phyloP scores from a whole-genome alignment of 2,888 invertebrate genomes.

The Oscheius onirici region DNA sequence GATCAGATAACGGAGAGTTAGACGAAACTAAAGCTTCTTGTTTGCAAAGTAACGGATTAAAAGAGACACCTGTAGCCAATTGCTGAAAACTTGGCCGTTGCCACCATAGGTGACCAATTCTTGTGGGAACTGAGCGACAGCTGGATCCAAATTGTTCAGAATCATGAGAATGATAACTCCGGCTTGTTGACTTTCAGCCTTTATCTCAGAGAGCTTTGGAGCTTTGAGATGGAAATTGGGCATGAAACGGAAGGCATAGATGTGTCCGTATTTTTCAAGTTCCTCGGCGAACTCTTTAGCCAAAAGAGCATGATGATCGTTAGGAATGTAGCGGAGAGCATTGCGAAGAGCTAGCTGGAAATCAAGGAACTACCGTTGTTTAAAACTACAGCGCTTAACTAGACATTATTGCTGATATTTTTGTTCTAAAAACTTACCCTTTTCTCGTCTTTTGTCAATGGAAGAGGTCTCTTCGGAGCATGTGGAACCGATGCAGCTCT shows the following conservation, averaged over 20 bases:
- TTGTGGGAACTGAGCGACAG: slow-evolving; percentile 77
- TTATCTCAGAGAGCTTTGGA: slow-evolving; percentile 55
- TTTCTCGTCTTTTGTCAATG: slow-evolving; percentile 58
- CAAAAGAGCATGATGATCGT: slow-evolving; percentile 73
- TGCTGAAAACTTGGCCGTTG: slow-evolving; percentile 78
- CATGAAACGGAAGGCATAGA: slow-evolving; percentile 77
- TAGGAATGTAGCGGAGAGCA: slow-evolving; percentile 77
- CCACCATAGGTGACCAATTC: slow-evolving; percentile 79
- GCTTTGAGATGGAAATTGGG: slow-evolving; percentile 62
- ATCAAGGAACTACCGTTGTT: not conserved
- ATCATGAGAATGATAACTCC: slow-evolving; percentile 78
- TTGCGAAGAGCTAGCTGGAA: slow-evolving; percentile 76
- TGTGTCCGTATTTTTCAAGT: slow-evolving; percentile 76
- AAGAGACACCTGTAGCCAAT: slow-evolving; percentile 77
- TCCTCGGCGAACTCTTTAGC: slow-evolving; percentile 75
- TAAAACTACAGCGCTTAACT: too few relatives aligned
- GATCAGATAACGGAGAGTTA: slow-evolving; percentile 76
- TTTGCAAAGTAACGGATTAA: not conserved
- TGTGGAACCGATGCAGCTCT: slow-evolving; percentile 53
- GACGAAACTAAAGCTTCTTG: slow-evolving; percentile 75
- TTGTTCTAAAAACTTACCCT: too few relatives aligned
- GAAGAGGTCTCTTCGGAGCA: slow-evolving; percentile 62
- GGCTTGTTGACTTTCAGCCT: slow-evolving; percentile 69
- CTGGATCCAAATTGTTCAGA: slow-evolving; percentile 78
- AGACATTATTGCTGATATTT: too few relatives aligned